Percentiles rank a stretch among this genome's conserved stretches.
phyloP scores from a whole-genome alignment of 2,888 invertebrate genomes.

The Scelioninae gen. 2 region DNA sequence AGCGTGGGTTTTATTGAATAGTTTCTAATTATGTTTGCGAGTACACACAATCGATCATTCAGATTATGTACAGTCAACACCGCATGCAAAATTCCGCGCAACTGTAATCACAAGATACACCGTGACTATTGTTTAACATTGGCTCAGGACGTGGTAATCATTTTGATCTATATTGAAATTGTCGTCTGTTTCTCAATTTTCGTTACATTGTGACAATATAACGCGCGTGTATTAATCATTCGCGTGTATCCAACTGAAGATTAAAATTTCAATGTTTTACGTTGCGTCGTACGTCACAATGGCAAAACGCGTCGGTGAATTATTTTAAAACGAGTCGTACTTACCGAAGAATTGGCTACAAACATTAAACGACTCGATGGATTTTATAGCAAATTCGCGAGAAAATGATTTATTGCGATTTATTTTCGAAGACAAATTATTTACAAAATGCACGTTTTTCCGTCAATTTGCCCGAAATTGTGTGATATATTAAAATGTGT shows the following conservation, averaged over 20 bases:
- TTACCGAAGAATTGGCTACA: too few relatives aligned
- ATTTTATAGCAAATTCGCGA: too few relatives aligned
- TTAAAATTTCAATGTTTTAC: conserved; percentile 36
- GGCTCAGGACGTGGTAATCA: conserved; percentile 47
- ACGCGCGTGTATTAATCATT: conserved; percentile 33
- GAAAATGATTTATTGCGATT: too few relatives aligned
- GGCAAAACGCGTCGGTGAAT: conserved; percentile 21
- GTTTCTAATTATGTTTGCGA: conserved; percentile 54
- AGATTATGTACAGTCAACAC: conserved; percentile 44
- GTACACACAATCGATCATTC: conserved; percentile 46
- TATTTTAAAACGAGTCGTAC: too few relatives aligned
- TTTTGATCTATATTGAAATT: conserved; percentile 48
- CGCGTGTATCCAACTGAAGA: conserved; percentile 11
- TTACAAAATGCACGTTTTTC: too few relatives aligned
- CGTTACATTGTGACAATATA: conserved; percentile 41
- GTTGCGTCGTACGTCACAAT: conserved; percentile 19
- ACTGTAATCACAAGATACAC: conserved; percentile 51
- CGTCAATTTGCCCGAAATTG: too few relatives aligned
- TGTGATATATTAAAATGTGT: too few relatives aligned
- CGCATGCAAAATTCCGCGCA: conserved; percentile 48
- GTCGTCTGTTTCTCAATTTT: conserved; percentile 53
- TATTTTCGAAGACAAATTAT: too few relatives aligned
- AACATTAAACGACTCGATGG: too few relatives aligned
- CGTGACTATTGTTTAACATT: conserved; percentile 52
- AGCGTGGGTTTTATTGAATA: conserved; percentile 41